These are phyloP conservation scores for Malaclemys terrapin DNA, from an alignment of 2,113 vertebrate genomes.

Conservation along the genomic window DNA sequence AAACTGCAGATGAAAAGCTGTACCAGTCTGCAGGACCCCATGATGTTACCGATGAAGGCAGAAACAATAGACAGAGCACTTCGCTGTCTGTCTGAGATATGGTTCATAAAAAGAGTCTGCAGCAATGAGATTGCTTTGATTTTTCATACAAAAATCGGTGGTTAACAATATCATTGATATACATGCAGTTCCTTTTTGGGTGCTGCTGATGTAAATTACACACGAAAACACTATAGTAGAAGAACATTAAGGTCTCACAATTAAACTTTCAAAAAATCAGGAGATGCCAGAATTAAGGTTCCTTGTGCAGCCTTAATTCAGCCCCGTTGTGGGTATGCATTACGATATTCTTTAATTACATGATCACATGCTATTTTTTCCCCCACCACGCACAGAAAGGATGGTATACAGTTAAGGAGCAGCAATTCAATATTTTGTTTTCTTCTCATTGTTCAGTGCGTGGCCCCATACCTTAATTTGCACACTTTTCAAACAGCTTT, in stretches of 20 bases:
- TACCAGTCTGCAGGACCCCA: slow-evolving; percentile 9
- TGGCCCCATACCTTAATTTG: background rate
- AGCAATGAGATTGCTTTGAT: slow-evolving; percentile 64
- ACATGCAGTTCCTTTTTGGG: slow-evolving; percentile 25
- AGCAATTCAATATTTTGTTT: slow-evolving; percentile 43
- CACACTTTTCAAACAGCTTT: slow-evolving; percentile 25
- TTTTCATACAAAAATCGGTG: slow-evolving; percentile 56
- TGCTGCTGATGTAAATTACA: background rate
- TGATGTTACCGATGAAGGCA: slow-evolving; percentile 51
- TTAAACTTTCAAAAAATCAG: slow-evolving; percentile 36
- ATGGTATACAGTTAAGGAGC: slow-evolving; percentile 49
- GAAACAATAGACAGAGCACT: slow-evolving; percentile 50
- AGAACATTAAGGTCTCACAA: slow-evolving; percentile 8
- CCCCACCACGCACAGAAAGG: background rate
- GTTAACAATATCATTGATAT: slow-evolving; percentile 24
- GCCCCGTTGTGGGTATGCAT: background rate
- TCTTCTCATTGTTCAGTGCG: slow-evolving; percentile 29
- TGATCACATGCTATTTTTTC: background rate
- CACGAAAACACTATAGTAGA: background rate
- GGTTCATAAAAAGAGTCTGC: slow-evolving; percentile 40
- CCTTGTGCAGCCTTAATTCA: slow-evolving; percentile 46
- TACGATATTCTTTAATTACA: slow-evolving; percentile 69
- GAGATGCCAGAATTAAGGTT: slow-evolving; percentile 39
- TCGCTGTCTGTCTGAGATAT: slow-evolving; percentile 56
- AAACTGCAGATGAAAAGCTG: slow-evolving; percentile 1